Conservation (phyloP, 2,888 invertebrate species). For the Quadriops clusia region DNA sequence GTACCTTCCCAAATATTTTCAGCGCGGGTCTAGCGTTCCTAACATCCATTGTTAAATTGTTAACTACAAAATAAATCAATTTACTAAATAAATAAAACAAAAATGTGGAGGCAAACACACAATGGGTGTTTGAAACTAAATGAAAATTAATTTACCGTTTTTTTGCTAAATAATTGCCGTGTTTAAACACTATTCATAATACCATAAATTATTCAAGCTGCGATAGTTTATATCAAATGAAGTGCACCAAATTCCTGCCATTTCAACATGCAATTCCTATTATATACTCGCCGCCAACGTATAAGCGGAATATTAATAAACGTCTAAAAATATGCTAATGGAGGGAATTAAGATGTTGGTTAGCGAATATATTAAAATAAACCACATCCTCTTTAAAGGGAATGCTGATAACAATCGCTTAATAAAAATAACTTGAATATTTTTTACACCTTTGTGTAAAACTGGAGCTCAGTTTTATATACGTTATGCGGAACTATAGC, state of each 20-base stretch:
- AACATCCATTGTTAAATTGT: not conserved
- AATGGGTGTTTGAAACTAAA: too few species aligned
- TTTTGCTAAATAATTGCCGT: not conserved
- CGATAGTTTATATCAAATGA: slow-evolving; percentile 7
- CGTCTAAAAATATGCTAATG: not conserved
- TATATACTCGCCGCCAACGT: not conserved
- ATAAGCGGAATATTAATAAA: not conserved
- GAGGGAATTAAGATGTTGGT: not conserved
- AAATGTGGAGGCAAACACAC: too few species aligned
- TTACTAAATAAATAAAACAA: too few species aligned
- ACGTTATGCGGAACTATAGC: not conserved
- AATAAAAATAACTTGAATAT: too few species aligned
- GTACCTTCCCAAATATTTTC: too few species aligned
- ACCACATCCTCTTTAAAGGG: not conserved
- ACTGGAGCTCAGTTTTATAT: not conserved
- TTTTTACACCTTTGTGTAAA: too few species aligned
- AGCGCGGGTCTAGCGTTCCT: too few species aligned
- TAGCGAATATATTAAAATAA: not conserved
- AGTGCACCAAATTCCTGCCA: slow-evolving; percentile 5
- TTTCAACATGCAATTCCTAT: slow-evolving; percentile 4
- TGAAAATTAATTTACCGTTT: not conserved
- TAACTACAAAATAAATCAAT: too few species aligned
- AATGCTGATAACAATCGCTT: slow-evolving; percentile 1
- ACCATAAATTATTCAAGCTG: slow-evolving; percentile 1
- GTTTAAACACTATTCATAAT: not conserved